phyloP scores from a whole-genome alignment of 2,888 invertebrate species.

The Tyria jacobaeae region DNA sequence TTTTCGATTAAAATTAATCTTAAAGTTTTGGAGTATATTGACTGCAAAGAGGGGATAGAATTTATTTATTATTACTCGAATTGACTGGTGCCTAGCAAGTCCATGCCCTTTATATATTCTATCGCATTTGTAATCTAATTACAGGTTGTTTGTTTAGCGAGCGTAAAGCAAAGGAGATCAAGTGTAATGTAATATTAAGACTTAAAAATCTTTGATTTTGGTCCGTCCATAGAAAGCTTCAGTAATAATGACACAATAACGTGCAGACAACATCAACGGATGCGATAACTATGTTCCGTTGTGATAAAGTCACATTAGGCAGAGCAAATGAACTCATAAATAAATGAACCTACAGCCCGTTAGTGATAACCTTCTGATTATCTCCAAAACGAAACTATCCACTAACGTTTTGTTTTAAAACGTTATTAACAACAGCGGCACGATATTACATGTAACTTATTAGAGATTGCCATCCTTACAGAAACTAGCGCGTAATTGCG shows the following conservation, averaged over 20 bases:
- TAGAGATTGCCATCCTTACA: no score
- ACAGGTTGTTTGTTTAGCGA: no score
- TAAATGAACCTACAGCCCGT: conserved; percentile 31
- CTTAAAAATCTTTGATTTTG: not conserved
- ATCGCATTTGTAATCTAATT: no score
- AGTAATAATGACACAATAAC: conserved; percentile 51
- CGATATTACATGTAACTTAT: not conserved
- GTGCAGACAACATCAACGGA: conserved; percentile 62
- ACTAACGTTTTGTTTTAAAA: conserved; percentile 26
- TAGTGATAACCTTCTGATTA: conserved; percentile 70
- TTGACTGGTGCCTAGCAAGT: no score
- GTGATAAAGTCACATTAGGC: conserved; percentile 76
- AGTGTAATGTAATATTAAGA: no score
- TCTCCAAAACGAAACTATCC: conserved; percentile 57
- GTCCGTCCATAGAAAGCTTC: conserved; percentile 22
- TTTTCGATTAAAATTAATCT: no score
- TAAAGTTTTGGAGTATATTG: no score
- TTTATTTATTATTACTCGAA: no score
- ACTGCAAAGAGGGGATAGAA: no score
- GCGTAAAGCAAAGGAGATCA: no score
- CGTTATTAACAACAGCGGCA: not conserved
- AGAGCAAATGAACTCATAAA: conserved; percentile 77
- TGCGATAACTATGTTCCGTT: conserved; percentile 78
- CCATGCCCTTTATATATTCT: no score
- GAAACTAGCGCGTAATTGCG: no score